phyloP scores from a whole-genome alignment of 1,140 invertebrate species.

The Cylas formicarius region DNA sequence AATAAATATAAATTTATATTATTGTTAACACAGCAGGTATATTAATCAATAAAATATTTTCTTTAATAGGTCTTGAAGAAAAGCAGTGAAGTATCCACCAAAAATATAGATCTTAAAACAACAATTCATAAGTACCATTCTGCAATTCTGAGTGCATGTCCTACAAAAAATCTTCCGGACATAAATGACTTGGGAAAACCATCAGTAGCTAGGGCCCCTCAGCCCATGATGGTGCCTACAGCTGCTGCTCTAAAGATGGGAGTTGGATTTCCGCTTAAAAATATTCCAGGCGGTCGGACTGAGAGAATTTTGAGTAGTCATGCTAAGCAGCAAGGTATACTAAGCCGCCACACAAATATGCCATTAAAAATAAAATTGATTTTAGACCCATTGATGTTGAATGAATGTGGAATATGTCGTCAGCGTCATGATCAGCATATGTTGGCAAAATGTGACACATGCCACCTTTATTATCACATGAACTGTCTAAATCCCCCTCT shows the following conservation, averaged over 20 bases:
- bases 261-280: slow-evolving; percentile 66
- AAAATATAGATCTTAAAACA: slow-evolving; percentile 44
- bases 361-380: slow-evolving; percentile 11
- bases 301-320: slow-evolving; percentile 51
- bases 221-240: slow-evolving; percentile 63
- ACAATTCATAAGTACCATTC: slow-evolving; percentile 52
- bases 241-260: slow-evolving; percentile 75
- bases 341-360: not conserved
- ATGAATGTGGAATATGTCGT: slow-evolving; percentile 79
- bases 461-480: slow-evolving; percentile 86
- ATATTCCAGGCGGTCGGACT: slow-evolving; percentile 51
- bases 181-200: slow-evolving; percentile 44
- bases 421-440: slow-evolving; percentile 77
- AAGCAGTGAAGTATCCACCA: slow-evolving; percentile 45
- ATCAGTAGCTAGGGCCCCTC: slow-evolving; percentile 30
- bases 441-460: slow-evolving; percentile 90
- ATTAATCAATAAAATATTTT: slow-evolving; percentile 12
- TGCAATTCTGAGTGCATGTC: slow-evolving; percentile 50
- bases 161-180: slow-evolving; percentile 49
- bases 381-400: slow-evolving; percentile 38
- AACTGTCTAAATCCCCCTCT: slow-evolving; percentile 88
- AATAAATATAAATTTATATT: slow-evolving; percentile 1
- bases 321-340: slow-evolving; percentile 44
- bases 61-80: slow-evolving; percentile 50
- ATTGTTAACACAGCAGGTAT: not conserved